phyloP scores from a whole-genome alignment of 2,113 vertebrate genomes.

The Melanotaenia duboulayi region DNA sequence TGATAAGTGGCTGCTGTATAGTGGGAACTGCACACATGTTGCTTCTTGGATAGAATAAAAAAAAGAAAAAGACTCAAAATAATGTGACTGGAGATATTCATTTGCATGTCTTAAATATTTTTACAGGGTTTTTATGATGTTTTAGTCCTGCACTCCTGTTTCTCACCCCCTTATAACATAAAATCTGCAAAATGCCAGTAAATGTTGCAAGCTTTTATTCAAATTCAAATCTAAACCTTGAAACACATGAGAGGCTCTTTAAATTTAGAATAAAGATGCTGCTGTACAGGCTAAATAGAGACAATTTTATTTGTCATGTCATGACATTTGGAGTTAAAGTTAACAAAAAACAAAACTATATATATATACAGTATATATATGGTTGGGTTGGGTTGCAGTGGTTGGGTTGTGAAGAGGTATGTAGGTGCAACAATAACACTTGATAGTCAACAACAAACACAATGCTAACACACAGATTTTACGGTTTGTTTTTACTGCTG shows the following conservation, averaged over 20 bases:
- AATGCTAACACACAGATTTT: neutral
- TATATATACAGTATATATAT: no score
- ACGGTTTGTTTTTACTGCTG: neutral
- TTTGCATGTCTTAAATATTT: neutral
- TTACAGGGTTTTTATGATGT: neutral
- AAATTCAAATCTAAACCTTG: constrained; percentile 13
- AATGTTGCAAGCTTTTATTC: neutral
- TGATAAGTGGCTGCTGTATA: constrained; percentile 15
- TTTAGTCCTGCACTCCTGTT: neutral
- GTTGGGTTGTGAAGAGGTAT: no score
- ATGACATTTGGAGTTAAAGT: neutral
- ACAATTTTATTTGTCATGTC: neutral
- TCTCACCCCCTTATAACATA: neutral
- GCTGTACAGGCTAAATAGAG: neutral
- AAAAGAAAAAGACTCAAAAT: neutral
- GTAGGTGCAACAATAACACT: no score
- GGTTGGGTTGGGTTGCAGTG: no score
- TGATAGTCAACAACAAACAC: neutral
- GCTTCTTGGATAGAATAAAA: constrained; percentile 5
- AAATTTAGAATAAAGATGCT: constrained; percentile 4
- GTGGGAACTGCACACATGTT: constrained; percentile 41
- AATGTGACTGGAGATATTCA: neutral
- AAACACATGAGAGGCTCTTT: neutral
- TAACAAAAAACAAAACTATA: no score
- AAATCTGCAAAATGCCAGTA: constrained; percentile 4